A percentile compares a stretch with the other conserved stretches of the same genome.
phyloP scores from a whole-genome alignment of 2,113 vertebrate species.

The Acrocephalus arundinaceus region DNA sequence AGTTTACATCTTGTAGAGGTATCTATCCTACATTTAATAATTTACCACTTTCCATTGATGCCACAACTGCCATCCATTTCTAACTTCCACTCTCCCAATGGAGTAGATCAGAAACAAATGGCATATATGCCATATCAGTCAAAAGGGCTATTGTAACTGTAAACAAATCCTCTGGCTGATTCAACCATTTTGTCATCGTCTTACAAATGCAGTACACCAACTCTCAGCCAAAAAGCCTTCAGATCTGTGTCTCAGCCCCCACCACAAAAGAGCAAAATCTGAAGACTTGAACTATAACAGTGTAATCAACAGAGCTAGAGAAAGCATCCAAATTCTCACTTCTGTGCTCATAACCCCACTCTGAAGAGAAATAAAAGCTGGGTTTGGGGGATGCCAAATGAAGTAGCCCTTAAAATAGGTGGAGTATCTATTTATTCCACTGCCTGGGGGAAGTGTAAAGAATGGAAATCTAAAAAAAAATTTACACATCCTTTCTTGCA shows the following conservation, averaged over 20 bases:
- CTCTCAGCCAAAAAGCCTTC: conserved; percentile 30
- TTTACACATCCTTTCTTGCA: neutral
- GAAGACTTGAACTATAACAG: neutral
- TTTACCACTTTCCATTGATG: neutral
- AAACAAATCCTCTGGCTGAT: conserved; percentile 48
- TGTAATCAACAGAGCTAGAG: neutral
- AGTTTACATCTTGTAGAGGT: neutral
- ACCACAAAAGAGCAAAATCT: conserved; percentile 12
- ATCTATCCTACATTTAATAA: neutral
- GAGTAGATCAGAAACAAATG: neutral
- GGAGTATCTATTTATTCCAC: conserved; percentile 9
- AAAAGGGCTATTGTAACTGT: neutral
- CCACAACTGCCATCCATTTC: neutral
- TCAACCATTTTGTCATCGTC: conserved; percentile 37
- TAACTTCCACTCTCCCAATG: neutral
- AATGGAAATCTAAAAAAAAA: neutral
- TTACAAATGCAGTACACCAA: neutral
- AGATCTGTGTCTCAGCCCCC: neutral
- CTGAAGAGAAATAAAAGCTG: conserved; percentile 11
- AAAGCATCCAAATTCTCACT: conserved; percentile 12
- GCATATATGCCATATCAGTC: neutral
- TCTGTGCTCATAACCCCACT: neutral
- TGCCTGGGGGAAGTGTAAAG: neutral
- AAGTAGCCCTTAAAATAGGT: conserved; percentile 1
- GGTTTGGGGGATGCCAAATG: neutral